Conservation (phyloP, 2,113 vertebrate species). For the Murina feae region DNA sequence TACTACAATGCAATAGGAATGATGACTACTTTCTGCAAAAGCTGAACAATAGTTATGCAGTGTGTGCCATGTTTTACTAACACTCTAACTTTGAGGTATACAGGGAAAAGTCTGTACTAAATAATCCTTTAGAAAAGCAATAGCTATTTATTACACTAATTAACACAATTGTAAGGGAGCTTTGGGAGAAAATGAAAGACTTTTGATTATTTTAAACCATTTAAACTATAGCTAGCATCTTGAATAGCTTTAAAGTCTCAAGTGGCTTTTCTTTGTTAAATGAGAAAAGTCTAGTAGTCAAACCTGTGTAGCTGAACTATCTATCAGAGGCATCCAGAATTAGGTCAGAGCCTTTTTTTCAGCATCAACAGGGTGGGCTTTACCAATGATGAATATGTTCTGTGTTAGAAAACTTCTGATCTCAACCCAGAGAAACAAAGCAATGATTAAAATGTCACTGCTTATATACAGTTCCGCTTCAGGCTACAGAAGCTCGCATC, state of each 20-base stretch:
- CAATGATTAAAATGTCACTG: background rate
- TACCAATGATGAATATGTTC: background rate
- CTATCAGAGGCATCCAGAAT: background rate
- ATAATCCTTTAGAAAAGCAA: background rate
- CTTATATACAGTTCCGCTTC: background rate
- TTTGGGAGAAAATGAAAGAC: background rate
- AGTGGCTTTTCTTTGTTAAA: background rate
- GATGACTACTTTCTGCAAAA: background rate
- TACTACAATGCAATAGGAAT: background rate
- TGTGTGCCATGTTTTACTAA: background rate
- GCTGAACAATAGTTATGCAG: background rate
- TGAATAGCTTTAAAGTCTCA: background rate
- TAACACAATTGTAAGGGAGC: background rate
- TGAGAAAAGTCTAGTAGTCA: background rate
- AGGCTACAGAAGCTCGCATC: background rate
- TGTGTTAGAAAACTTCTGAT: background rate
- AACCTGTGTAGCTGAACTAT: background rate
- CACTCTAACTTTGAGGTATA: background rate
- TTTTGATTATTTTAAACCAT: slow-evolving; percentile 22
- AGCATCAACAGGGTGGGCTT: background rate
- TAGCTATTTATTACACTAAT: background rate
- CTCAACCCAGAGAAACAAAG: background rate
- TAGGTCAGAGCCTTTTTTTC: background rate
- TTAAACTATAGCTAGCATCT: background rate
- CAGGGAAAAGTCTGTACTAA: background rate